Conservation (phyloP, 1,140 invertebrate species). For the Drosophila jambulina region DNA sequence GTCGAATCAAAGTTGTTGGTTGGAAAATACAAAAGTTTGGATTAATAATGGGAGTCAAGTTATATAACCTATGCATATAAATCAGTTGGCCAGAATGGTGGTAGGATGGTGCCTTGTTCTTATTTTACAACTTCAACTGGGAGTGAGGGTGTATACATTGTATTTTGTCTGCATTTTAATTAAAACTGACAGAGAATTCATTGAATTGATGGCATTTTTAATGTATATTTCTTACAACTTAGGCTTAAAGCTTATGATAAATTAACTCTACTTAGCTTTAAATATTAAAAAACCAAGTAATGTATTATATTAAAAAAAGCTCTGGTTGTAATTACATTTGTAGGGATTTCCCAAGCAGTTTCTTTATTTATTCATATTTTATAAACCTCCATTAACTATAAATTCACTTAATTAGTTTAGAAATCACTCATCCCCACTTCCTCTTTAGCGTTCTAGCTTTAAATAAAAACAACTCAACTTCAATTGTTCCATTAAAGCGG, state of each 20-base stretch:
- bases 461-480: constrained; percentile 21
- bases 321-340: background rate
- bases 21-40: constrained; percentile 33
- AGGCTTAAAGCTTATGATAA: background rate
- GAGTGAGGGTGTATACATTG: background rate
- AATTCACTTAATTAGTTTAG: background rate
- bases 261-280: background rate
- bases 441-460: background rate
- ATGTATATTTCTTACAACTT: background rate
- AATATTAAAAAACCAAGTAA: background rate
- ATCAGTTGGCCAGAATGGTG: constrained; percentile 29
- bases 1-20: constrained; percentile 33
- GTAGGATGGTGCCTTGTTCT: constrained; percentile 1
- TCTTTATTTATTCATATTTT: background rate
- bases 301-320: no score
- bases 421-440: constrained; percentile 4
- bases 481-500: constrained; percentile 25
- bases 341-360: no score
- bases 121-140: constrained; percentile 1
- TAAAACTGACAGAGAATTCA: constrained; percentile 3
- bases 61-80: constrained; percentile 47
- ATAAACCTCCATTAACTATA: no score
- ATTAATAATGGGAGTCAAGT: constrained; percentile 38
- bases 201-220: constrained; percentile 1
- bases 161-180: background rate